A percentile compares a stretch with the other conserved stretches of the same genome.
phyloP scores from a whole-genome alignment of 2,797 vertebrate species.

The Leptatherina wallacei region DNA sequence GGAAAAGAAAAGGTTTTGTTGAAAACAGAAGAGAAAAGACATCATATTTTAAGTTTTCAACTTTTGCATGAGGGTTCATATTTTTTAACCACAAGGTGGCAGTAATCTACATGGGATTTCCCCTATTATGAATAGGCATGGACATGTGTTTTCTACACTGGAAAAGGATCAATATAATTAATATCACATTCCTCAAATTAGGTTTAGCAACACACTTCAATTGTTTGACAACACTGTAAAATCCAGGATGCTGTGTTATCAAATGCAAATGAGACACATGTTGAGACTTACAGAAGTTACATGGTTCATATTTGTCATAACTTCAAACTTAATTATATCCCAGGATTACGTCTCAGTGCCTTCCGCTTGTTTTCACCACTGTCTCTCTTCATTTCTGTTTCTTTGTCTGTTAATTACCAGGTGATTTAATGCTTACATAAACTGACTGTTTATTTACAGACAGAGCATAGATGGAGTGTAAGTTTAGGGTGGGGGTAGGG shows the following conservation, averaged over 20 bases:
- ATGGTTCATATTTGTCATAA: neutral
- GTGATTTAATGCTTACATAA: conserved; percentile 67
- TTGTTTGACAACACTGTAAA: neutral
- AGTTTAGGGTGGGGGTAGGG: conserved; percentile 8
- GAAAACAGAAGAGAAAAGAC: neutral
- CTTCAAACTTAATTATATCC: neutral
- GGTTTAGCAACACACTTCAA: neutral
- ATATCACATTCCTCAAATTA: conserved; percentile 23
- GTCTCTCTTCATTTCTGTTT: conserved; percentile 12
- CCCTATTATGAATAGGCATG: neutral
- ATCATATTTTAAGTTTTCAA: neutral
- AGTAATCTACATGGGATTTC: conserved; percentile 30
- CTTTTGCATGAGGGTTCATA: neutral
- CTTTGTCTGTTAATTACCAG: conserved; percentile 60
- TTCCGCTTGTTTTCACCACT: neutral
- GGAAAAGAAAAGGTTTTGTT: neutral
- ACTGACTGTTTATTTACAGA: conserved; percentile 55
- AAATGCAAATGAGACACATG: neutral
- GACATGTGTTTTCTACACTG: conserved; percentile 20
- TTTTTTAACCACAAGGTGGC: conserved; percentile 55
- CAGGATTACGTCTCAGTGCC: neutral
- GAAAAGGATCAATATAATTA: conserved; percentile 35
- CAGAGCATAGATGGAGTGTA: conserved; percentile 44
- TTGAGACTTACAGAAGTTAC: neutral
- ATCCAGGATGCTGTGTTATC: neutral